These are phyloP conservation scores for Pseudocheirus occidentalis DNA, from an alignment of 2,797 vertebrate species.

Conservation along the genomic window DNA sequence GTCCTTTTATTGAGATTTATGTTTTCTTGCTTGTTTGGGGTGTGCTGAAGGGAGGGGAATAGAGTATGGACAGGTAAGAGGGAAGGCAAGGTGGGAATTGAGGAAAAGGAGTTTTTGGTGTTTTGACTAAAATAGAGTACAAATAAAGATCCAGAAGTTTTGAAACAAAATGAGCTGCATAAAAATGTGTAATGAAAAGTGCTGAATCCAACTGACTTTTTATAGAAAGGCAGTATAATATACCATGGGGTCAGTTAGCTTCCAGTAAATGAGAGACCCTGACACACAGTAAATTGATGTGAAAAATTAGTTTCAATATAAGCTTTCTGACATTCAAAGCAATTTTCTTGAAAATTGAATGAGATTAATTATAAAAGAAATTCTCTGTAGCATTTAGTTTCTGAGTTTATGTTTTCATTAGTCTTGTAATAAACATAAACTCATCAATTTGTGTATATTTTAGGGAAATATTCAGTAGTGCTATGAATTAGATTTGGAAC, in stretches of 20 bases:
- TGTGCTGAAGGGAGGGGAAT: background rate
- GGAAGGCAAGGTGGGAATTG: background rate
- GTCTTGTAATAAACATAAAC: slow-evolving; percentile 8
- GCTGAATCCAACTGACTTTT: slow-evolving; percentile 59
- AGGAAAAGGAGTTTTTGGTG: slow-evolving; percentile 4
- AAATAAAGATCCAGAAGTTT: slow-evolving; percentile 55
- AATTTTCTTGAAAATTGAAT: slow-evolving; percentile 34
- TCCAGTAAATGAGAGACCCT: slow-evolving; percentile 57
- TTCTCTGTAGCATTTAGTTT: slow-evolving; percentile 26
- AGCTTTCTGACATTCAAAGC: slow-evolving; percentile 49
- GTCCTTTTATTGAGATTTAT: background rate
- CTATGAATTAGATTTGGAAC: slow-evolving; percentile 64
- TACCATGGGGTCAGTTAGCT: slow-evolving; percentile 25
- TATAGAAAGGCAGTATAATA: slow-evolving; percentile 54
- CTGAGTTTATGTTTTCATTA: slow-evolving; percentile 12
- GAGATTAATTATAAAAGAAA: slow-evolving; percentile 26
- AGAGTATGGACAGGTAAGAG: background rate
- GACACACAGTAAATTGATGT: slow-evolving; percentile 37
- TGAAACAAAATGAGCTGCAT: slow-evolving; percentile 58
- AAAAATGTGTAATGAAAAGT: slow-evolving; percentile 42
- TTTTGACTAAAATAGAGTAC: slow-evolving; percentile 55
- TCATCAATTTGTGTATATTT: slow-evolving; percentile 1
- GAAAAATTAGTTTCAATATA: slow-evolving; percentile 52
- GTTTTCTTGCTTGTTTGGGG: background rate
- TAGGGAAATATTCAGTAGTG: slow-evolving; percentile 25